Percentiles rank a stretch among this genome's conserved stretches.
Evolutionary conservation across 1,140 invertebrate species (phyloP).

Genomic region (Brachionus paranguensis): DNA sequence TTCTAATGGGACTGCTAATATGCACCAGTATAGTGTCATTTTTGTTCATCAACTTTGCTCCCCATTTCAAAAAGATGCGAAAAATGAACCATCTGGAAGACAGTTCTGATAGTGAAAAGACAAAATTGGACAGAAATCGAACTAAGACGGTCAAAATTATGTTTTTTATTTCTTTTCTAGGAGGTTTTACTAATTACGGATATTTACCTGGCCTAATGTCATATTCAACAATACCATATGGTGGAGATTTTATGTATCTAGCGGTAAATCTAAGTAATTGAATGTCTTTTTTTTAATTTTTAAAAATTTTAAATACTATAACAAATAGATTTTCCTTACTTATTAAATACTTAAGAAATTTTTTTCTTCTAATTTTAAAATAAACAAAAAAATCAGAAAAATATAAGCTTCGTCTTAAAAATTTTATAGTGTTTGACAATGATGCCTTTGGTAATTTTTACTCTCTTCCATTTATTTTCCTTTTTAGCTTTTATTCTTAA

Average conservation of each 20-base stretch:
- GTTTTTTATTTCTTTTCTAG: constrained; percentile 5
- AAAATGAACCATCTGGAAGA: background rate
- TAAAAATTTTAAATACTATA: background rate
- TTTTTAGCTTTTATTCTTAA: no score
- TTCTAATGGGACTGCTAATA: background rate
- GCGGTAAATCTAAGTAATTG: constrained; percentile 32
- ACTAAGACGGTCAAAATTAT: background rate
- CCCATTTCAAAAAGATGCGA: constrained; percentile 1
- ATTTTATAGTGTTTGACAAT: no score
- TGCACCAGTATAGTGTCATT: background rate
- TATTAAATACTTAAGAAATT: no score
- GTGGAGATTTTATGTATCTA: background rate
- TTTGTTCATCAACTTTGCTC: background rate
- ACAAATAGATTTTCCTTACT: no score
- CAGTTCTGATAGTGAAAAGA: background rate
- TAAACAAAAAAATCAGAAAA: no score
- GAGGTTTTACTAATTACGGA: background rate
- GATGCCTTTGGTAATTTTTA: no score
- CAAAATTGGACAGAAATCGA: background rate
- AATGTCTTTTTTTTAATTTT: background rate
- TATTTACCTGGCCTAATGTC: constrained; percentile 16
- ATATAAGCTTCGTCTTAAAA: no score
- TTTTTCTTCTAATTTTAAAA: no score
- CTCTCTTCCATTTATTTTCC: no score
- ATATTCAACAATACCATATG: constrained; percentile 32